A percentile compares a stretch with the other conserved stretches of the same genome.
These are phyloP conservation scores for Pherbina coryleti DNA, from an alignment of 2,888 invertebrate species.

Conservation along the genomic window DNA sequence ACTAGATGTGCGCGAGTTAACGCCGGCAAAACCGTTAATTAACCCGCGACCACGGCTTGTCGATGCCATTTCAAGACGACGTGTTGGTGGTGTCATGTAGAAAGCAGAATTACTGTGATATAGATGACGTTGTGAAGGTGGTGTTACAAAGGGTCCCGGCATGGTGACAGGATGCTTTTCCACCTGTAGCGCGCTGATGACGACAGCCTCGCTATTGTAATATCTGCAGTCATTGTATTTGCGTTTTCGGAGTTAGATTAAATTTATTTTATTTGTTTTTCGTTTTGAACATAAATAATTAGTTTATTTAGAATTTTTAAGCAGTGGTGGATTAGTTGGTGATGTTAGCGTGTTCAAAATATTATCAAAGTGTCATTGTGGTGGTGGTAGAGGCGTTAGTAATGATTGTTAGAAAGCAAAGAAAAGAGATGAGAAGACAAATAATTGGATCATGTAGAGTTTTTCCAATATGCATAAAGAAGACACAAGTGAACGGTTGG, in stretches of 20 bases:
- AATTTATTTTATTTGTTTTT: slow-evolving; percentile 48
- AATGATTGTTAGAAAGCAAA: slow-evolving; percentile 47
- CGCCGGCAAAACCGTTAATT: slow-evolving; percentile 38
- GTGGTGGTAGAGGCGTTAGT: background rate
- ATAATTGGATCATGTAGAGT: slow-evolving; percentile 20
- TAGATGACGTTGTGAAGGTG: slow-evolving; percentile 75
- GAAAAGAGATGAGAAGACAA: slow-evolving; percentile 33
- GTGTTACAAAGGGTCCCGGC: slow-evolving; percentile 85
- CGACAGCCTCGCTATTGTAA: slow-evolving; percentile 92
- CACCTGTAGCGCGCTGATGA: slow-evolving; percentile 92
- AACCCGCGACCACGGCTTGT: slow-evolving; percentile 50
- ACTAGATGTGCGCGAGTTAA: slow-evolving; percentile 69
- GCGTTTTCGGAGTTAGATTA: slow-evolving; percentile 37
- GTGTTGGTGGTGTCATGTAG: slow-evolving; percentile 79
- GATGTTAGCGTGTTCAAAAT: slow-evolving; percentile 6
- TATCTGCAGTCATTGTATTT: slow-evolving; percentile 74
- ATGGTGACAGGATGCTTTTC: slow-evolving; percentile 92
- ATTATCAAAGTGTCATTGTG: background rate
- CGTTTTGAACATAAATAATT: background rate
- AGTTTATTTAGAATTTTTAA: slow-evolving; percentile 6
- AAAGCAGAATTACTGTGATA: slow-evolving; percentile 74
- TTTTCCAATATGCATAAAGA: background rate
- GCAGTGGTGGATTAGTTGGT: slow-evolving; percentile 25
- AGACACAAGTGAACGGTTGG: slow-evolving; percentile 2
- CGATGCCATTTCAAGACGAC: slow-evolving; percentile 70